Conservation (phyloP, 2,888 invertebrate genomes). For the Dryadula phaetusa region DNA sequence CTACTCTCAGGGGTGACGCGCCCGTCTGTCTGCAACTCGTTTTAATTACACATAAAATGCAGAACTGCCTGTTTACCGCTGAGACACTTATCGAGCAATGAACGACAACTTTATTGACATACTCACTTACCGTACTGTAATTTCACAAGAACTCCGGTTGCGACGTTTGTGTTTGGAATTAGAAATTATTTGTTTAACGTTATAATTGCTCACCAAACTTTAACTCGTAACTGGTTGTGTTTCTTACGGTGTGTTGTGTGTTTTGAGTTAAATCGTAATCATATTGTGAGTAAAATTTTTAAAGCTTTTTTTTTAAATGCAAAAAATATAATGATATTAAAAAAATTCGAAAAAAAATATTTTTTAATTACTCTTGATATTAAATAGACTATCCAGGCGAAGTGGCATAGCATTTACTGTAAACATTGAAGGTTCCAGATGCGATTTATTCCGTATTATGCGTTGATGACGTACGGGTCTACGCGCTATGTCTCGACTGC, state of each 20-base stretch:
- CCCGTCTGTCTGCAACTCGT: slow-evolving; percentile 46
- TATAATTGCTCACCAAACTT: slow-evolving; percentile 40
- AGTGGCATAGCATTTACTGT: no score
- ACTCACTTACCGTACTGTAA: slow-evolving; percentile 56
- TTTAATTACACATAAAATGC: slow-evolving; percentile 78
- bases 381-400: no score
- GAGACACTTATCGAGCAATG: slow-evolving; percentile 60
- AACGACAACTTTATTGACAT: slow-evolving; percentile 72
- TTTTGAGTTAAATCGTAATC: not conserved
- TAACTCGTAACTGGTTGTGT: slow-evolving; percentile 14
- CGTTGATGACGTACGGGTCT: no score
- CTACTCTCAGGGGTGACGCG: slow-evolving; percentile 29
- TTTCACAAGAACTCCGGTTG: slow-evolving; percentile 46
- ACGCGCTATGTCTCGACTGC: no score
- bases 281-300: not conserved
- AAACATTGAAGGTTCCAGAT: no score
- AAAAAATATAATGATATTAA: no score
- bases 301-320: not conserved
- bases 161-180: slow-evolving; percentile 49
- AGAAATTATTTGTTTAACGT: slow-evolving; percentile 41
- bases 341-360: no score
- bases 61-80: slow-evolving; percentile 66
- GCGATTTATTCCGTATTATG: no score
- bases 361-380: no score
- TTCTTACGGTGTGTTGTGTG: slow-evolving; percentile 1